Conservation (phyloP, 2,888 invertebrate species). For the Geotrupes spiniger region DNA sequence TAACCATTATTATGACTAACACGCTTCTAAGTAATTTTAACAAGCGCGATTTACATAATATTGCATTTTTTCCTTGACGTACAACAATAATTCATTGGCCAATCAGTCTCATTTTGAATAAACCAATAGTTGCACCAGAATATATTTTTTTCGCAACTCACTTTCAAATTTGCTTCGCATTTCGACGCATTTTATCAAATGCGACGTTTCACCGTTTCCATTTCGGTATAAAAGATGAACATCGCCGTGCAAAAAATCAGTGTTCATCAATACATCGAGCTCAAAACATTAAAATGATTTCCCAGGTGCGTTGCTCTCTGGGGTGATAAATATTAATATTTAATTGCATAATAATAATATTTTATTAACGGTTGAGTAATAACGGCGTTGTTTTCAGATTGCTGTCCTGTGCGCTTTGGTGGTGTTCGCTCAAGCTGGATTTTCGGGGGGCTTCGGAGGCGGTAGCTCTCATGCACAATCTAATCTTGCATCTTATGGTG, state of each 20-base stretch:
- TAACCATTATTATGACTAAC: too few relatives aligned
- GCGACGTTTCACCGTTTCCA: slow-evolving; percentile 19
- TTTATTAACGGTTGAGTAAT: neutral
- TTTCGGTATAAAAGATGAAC: slow-evolving; percentile 17
- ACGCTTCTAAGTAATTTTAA: too few relatives aligned
- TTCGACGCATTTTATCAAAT: slow-evolving; percentile 16
- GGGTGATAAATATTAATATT: neutral
- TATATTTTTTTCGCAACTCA: slow-evolving; percentile 18
- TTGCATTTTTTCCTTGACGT: too few relatives aligned
- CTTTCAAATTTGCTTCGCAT: slow-evolving; percentile 8
- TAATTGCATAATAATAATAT: neutral
- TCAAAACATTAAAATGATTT: slow-evolving; percentile 17
- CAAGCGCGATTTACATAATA: too few relatives aligned
- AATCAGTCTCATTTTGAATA: too few relatives aligned
- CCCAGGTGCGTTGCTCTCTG: slow-evolving; percentile 21
- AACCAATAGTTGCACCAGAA: neutral
- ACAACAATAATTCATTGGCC: too few relatives aligned
- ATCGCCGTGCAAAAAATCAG: slow-evolving; percentile 6
- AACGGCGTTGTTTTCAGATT: neutral
- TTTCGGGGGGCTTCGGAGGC: neutral
- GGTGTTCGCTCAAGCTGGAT: neutral
- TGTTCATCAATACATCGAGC: slow-evolving; percentile 8
- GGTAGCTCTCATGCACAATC: slow-evolving; percentile 10
- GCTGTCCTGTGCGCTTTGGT: neutral
- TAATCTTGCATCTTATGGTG: slow-evolving; percentile 11